Evolutionary conservation across 2,797 vertebrate species (phyloP).

Genomic region (Xiphophorus birchmanni): DNA sequence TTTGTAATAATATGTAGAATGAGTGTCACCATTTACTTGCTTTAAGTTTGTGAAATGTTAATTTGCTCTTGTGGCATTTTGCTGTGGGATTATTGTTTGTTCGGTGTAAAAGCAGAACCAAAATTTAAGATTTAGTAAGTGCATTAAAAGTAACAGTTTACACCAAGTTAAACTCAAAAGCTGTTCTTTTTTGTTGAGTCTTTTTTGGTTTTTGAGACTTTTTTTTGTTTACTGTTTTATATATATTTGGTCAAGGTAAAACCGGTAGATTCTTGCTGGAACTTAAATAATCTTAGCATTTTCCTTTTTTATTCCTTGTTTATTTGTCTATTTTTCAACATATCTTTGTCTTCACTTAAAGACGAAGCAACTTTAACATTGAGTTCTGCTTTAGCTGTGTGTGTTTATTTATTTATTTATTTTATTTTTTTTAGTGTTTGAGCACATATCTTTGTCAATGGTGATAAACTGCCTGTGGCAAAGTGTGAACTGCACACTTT

Average conservation of each 20-base stretch:
- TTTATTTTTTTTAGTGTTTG: background rate
- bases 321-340: background rate
- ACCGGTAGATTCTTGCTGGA: background rate
- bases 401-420: no score
- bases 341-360: background rate
- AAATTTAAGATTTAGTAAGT: background rate
- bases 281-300: background rate
- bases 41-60: background rate
- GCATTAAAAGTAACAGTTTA: background rate
- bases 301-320: background rate
- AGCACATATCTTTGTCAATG: conserved; percentile 7
- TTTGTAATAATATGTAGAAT: background rate
- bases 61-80: background rate
- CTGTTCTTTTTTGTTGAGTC: no score
- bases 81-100: background rate
- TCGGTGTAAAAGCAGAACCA: background rate
- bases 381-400: background rate
- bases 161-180: background rate
- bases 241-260: background rate
- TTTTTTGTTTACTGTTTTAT: background rate
- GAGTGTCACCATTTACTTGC: background rate
- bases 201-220: background rate
- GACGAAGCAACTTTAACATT: background rate
- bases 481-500: conserved; percentile 19
- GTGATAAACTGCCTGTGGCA: conserved; percentile 26